A percentile compares a stretch with the other conserved stretches of the same genome.
phyloP scores from a whole-genome alignment of 2,113 vertebrate genomes.

The Corvus moneduloides region DNA sequence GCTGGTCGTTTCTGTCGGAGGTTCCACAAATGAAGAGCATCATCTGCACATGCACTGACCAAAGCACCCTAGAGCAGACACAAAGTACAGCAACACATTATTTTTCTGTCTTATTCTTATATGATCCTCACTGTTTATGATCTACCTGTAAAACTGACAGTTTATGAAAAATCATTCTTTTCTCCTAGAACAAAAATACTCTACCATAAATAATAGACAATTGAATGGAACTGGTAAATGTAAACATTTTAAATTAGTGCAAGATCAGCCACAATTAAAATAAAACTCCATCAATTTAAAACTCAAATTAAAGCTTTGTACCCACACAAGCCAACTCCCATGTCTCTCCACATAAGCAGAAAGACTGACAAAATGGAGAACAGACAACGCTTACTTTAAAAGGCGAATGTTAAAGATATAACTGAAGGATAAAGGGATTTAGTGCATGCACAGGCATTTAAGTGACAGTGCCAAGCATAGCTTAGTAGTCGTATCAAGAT shows the following conservation, averaged over 20 bases:
- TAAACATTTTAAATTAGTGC: background rate
- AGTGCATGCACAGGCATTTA: background rate
- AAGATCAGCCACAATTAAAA: background rate
- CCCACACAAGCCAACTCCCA: background rate
- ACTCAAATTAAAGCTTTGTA: background rate
- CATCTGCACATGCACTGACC: constrained; percentile 93
- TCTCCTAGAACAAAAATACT: background rate
- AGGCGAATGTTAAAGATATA: background rate
- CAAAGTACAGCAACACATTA: background rate
- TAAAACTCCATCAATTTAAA: background rate
- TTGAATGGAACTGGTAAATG: background rate
- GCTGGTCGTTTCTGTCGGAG: constrained; percentile 94
- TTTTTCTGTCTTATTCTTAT: background rate
- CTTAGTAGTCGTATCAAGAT: background rate
- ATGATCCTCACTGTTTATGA: background rate
- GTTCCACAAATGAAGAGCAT: constrained; percentile 97
- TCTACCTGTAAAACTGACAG: background rate
- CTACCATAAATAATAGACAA: background rate
- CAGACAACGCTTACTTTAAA: background rate
- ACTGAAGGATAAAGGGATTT: background rate
- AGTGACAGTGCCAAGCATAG: background rate
- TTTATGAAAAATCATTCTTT: background rate
- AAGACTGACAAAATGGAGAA: background rate
- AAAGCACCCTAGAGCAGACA: constrained; percentile 85
- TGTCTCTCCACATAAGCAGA: background rate